Conservation (phyloP, 2,888 invertebrate genomes). For the Siphonodentalium dalli region DNA sequence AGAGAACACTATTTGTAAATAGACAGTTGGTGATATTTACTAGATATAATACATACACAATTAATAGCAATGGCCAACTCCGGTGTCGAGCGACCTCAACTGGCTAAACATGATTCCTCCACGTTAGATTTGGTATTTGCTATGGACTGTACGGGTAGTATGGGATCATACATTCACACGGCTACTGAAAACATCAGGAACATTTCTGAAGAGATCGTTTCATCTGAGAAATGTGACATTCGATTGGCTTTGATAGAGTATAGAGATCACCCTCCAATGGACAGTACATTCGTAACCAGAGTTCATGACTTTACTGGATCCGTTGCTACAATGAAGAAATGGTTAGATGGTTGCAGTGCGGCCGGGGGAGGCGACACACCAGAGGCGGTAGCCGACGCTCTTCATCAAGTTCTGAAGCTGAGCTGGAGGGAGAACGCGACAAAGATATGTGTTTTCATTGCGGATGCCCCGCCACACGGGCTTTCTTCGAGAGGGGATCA, state of each 20-base stretch:
- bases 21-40: no score
- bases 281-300: constrained; percentile 39
- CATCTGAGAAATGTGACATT: constrained; percentile 41
- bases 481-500: constrained; percentile 30
- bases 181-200: constrained; percentile 41
- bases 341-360: constrained; percentile 40
- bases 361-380: constrained; percentile 47
- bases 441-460: constrained; percentile 46
- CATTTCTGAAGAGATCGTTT: constrained; percentile 45
- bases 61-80: no score
- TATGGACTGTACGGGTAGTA: constrained; percentile 43
- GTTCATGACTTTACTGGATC: constrained; percentile 47
- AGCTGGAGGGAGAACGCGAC: constrained; percentile 45
- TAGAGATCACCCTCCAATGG: constrained; percentile 51
- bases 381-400: constrained; percentile 51
- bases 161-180: constrained; percentile 43
- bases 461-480: constrained; percentile 55
- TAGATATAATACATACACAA: no score
- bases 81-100: no score
- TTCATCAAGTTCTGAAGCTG: constrained; percentile 41
- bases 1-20: no score
- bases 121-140: constrained; percentile 24
- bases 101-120: no score
- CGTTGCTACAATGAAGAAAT: constrained; percentile 40
- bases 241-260: constrained; percentile 50